Evolutionary conservation across 2,888 invertebrate genomes (phyloP).

Genomic region (Chymomyza procnemis): DNA sequence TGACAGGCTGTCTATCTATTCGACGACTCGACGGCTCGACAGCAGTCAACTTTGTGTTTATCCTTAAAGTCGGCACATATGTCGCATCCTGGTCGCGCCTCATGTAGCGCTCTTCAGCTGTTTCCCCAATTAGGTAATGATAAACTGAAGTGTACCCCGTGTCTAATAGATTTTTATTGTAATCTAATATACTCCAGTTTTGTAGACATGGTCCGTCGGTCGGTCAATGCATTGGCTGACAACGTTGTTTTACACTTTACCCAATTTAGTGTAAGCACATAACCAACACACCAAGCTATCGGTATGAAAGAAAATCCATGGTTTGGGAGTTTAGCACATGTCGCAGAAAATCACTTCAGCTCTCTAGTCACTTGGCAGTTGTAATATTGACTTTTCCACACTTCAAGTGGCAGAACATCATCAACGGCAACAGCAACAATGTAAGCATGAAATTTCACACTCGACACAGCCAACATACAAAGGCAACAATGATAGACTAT

Average conservation of each 20-base stretch:
- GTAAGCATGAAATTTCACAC: slow-evolving; percentile 70
- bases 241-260: not conserved
- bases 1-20: slow-evolving; percentile 71
- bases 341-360: slow-evolving; percentile 14
- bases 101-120: slow-evolving; percentile 46
- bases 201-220: too few relatives aligned
- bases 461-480: slow-evolving; percentile 50
- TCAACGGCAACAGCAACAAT: slow-evolving; percentile 43
- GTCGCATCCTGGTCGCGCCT: slow-evolving; percentile 52
- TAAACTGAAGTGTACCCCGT: slow-evolving; percentile 14
- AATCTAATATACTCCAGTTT: slow-evolving; percentile 37
- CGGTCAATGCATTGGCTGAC: not conserved
- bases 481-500: not conserved
- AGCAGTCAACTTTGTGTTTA: slow-evolving; percentile 55
- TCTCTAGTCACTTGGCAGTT: slow-evolving; percentile 10
- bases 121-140: slow-evolving; percentile 46
- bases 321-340: slow-evolving; percentile 32
- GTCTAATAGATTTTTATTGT: slow-evolving; percentile 8
- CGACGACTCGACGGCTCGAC: slow-evolving; percentile 4
- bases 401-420: slow-evolving; percentile 62
- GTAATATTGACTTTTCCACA: slow-evolving; percentile 54
- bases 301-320: not conserved
- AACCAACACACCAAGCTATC: not conserved
- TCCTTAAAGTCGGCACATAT: slow-evolving; percentile 60
- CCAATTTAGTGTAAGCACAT: not conserved